Base-by-base conservation (phyloP, 2,113 vertebrate genomes). In the Uria aalge region DNA sequence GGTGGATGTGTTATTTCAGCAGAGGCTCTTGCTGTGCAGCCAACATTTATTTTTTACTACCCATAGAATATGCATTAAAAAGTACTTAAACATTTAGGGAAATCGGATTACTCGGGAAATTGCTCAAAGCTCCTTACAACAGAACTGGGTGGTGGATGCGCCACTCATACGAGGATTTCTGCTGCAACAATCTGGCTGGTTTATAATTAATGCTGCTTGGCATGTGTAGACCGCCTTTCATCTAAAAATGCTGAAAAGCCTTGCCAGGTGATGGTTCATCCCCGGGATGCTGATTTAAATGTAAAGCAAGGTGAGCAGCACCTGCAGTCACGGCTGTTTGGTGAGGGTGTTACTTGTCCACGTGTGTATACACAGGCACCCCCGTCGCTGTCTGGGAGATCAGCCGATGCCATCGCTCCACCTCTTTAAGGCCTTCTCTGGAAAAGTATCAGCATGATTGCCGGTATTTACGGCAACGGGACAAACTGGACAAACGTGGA, bases 81-180 rank as follows among this genome's bases (percentile, higher is more conserved):
- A 90, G 77, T 84, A 74, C 71, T 85, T 90, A 93, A 96, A 88
- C 73, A 85, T 90, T 79, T 74, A 90, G 72, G 40, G 62, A 95
- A 96, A 95, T 85, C 6, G 5, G 78, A 90, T 76, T 86, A 94
- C 67, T 74, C 72, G 89, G 73, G 86, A 85, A 86, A 93, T 71
- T 56, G 76, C 79, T 89, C 81, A 72, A 82, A 92, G 79, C 82
- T 91, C 22, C 48, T 90, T 74, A 55, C 53, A 81, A 53, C 40
- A 88, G 90, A 77, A 55, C 62, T 71, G 79, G n/a, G 81, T 92
- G 67, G 85, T 40, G 34, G 71, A 67, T 52, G 67, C 38, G 30
- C 63, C 64, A 68, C 69, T 83, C 55, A 34, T 59, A 53, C 0
- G 38, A 84, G 38, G 56, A 64, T 73, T 82, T 89, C n/a, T 94